Evolutionary conservation across 2,113 vertebrate species (phyloP), one percentile per base, ranked within the genome.

Genomic region (Baryphthengus martii): DNA sequence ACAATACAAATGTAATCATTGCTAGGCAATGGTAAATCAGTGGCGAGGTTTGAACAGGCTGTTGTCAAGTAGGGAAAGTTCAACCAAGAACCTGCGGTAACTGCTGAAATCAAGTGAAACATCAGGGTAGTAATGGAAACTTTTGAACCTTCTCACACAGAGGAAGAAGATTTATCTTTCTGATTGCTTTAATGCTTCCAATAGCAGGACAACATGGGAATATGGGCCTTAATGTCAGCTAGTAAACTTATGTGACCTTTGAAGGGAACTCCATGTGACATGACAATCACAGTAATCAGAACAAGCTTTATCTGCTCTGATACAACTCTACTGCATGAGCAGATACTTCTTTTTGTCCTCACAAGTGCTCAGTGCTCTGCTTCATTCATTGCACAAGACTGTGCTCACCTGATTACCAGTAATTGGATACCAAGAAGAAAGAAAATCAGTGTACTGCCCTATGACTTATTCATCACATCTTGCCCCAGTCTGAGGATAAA

Each of bases 151-250:
- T 88, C 79, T 80, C 78, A 80, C 62, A 59, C 25, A 74, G 70
- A 75, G 35, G 37, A 91, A 86, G 79, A 80, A 68, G 87, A 92
- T 79, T 95, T 85, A 45, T 86, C 79, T 92, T 81, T 62, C 50
- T 96, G 73, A 85, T 88, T 95, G 90, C 68, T 90, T 65, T 85
- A 72, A 68, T 35, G 76, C 92, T 93, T 92, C 88, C 92, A 58
- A 55, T 80, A 84, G 74, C 71, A 81, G 73, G 24, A 82, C 52
- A 80, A 73, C 65, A 75, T 37, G 73, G 88, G 62, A 92, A 82
- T 63, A 83, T 40, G 44, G 55, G 50, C 58, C 49, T 85, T 88
- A 66, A 76, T 79, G 81, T 29, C 45, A 85, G 77, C 83, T 61
- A 68, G 70, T 70, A 92, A 89, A 82, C 14, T 39, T 88, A 20